Evolutionary conservation across 2,113 vertebrate species (phyloP), one percentile per base, ranked within the genome.

Genomic region (Illadopsis cleaveri): DNA sequence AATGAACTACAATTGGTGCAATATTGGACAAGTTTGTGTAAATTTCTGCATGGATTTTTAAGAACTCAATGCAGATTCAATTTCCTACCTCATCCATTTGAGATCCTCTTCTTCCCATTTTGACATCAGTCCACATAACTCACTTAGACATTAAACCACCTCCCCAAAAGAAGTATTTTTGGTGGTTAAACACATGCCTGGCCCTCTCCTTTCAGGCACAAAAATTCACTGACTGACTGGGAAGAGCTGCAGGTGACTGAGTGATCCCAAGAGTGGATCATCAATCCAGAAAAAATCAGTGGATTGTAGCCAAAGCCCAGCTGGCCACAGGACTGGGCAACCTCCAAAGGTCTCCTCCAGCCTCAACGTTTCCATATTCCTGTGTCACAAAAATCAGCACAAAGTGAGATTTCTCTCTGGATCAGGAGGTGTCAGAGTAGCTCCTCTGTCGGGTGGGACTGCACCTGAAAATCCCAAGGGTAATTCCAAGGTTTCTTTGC

Each of bases 181-280:
- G 54, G 6, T 12, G 35, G 21, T 31, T 15, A 70, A 85, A 84
- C 25, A 24, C 47, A 71, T 17, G 54, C 27, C 44, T 40, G 33
- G 21, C 33, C 48, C 14, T 45, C 38, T 64, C 28, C 54, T 71
- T 79, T 58, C 28, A 86, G 23, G 16, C 48, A 79, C 57, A 71
- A 79, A 30, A 18, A 70, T 12, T n/a, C 45, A 27, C 11, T 4
- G 1, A 22, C 0, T 8, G 44, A 57, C 2, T 3, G 54, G 12
- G 7, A 58, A 54, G 30, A 79, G 57, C 5, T 89, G 53, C 35
- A 50, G 30, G 28, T 57, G 50, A 51, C 50, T 27, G 25, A 40
- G 27, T 24, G 27, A 66, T 33, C 22, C 40, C 37, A 45, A 25
- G 16, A 70, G 22, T 3, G 23, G 17, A 68, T 47, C 22, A 35